Conservation (phyloP, 2,888 invertebrate genomes). For the Endotricha flammealis region DNA sequence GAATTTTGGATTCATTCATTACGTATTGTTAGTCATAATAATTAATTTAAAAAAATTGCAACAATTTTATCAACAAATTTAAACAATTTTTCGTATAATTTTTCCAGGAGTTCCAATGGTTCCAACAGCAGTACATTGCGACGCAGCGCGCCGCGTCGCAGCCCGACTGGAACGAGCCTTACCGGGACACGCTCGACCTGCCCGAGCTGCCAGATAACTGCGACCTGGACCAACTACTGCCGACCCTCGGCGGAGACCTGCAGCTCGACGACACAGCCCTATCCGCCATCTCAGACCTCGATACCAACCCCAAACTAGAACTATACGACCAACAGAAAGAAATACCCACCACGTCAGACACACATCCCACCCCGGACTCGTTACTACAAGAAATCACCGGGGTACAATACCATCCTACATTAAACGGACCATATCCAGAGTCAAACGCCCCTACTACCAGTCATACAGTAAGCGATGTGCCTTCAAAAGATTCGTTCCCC, state of each 20-base stretch:
- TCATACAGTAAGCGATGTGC: slow-evolving; percentile 36
- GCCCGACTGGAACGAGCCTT: slow-evolving; percentile 72
- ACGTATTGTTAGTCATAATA: too few relatives aligned
- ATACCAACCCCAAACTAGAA: slow-evolving; percentile 61
- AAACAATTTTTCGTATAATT: background rate
- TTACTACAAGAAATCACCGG: slow-evolving; percentile 51
- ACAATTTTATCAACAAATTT: too few relatives aligned
- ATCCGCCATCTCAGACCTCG: slow-evolving; percentile 58
- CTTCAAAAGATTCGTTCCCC: slow-evolving; percentile 31
- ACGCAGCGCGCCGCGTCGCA: slow-evolving; percentile 70
- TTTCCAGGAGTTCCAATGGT: slow-evolving; percentile 78
- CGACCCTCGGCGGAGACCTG: slow-evolving; percentile 79
- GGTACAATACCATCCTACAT: slow-evolving; percentile 30
- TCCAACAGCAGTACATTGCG: slow-evolving; percentile 81
- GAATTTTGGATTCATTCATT: too few relatives aligned
- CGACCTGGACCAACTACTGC: slow-evolving; percentile 82
- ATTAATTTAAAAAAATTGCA: too few relatives aligned
- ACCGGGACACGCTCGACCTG: slow-evolving; percentile 63
- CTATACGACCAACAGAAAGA: slow-evolving; percentile 35
- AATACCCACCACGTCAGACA: background rate
- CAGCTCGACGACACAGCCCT: slow-evolving; percentile 67
- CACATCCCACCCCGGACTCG: slow-evolving; percentile 35
- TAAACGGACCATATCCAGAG: slow-evolving; percentile 44
- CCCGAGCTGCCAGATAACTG: slow-evolving; percentile 65
- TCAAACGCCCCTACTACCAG: slow-evolving; percentile 23